Conservation (phyloP, 2,113 vertebrate genomes). For the Isichthys henryi region DNA sequence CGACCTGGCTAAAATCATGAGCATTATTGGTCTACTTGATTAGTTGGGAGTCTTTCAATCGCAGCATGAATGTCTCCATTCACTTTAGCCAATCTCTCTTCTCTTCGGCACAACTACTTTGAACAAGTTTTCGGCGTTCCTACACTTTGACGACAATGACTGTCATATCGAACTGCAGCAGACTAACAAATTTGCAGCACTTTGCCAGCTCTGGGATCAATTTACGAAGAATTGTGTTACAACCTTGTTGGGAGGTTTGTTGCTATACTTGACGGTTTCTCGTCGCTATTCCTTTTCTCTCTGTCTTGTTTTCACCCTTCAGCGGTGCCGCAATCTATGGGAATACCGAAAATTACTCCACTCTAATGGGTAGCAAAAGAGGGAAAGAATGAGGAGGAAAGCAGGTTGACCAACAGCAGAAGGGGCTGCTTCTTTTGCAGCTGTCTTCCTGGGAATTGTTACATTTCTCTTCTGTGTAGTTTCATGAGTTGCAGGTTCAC, state of each 20-base stretch:
- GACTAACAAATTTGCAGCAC: background rate
- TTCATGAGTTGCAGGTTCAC: background rate
- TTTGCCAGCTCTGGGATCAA: background rate
- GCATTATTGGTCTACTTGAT: background rate
- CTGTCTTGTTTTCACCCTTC: background rate
- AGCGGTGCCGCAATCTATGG: background rate
- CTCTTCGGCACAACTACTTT: background rate
- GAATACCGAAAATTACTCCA: background rate
- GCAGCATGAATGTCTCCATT: background rate
- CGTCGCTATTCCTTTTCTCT: background rate
- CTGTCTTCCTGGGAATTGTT: background rate
- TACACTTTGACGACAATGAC: background rate
- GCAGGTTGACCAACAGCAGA: background rate
- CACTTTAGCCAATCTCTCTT: background rate
- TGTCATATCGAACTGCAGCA: background rate
- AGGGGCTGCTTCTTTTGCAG: background rate
- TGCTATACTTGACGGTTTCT: background rate
- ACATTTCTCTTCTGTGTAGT: background rate
- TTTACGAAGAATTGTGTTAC: background rate
- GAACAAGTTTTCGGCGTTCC: background rate
- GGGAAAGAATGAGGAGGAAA: background rate
- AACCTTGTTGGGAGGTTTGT: background rate
- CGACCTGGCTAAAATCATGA: background rate
- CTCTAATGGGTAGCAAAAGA: background rate
- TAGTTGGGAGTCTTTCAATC: background rate